phyloP scores from a whole-genome alignment of 2,113 vertebrate genomes.

The Oenanthe oenanthe region DNA sequence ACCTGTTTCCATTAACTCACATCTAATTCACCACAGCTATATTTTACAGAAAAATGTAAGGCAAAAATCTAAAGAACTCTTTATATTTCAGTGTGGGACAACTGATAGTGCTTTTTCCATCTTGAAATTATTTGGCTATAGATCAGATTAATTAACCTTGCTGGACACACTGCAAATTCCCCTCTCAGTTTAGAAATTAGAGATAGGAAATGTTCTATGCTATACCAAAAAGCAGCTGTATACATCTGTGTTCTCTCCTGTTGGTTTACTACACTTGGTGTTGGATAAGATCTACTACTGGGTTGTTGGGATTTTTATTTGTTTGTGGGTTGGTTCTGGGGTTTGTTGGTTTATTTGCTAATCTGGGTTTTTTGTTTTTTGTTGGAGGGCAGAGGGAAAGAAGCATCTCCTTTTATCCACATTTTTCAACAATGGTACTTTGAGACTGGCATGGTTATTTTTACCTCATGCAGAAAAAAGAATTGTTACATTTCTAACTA shows the following conservation, averaged over 20 bases:
- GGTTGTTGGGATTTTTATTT: neutral
- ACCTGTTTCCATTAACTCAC: neutral
- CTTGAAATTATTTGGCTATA: neutral
- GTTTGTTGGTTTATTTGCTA: neutral
- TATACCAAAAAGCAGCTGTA: neutral
- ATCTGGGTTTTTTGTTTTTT: neutral
- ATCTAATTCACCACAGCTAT: neutral
- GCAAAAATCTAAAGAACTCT: neutral
- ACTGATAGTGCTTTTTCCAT: neutral
- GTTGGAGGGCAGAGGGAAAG: fast-evolving
- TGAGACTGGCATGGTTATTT: neutral
- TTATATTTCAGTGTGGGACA: neutral
- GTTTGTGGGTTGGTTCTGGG: neutral
- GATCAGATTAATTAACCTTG: neutral
- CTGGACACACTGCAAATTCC: neutral
- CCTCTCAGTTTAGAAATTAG: neutral
- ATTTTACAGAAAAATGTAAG: neutral
- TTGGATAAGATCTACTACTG: neutral
- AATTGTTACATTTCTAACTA: neutral
- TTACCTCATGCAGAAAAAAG: neutral
- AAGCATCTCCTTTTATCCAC: neutral
- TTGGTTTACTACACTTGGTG: neutral
- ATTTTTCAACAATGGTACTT: neutral
- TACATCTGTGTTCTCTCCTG: neutral
- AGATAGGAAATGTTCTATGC: neutral